These are phyloP conservation scores for Psittacula derbiana DNA, from an alignment of 2,797 vertebrate genomes.

Conservation along the genomic window DNA sequence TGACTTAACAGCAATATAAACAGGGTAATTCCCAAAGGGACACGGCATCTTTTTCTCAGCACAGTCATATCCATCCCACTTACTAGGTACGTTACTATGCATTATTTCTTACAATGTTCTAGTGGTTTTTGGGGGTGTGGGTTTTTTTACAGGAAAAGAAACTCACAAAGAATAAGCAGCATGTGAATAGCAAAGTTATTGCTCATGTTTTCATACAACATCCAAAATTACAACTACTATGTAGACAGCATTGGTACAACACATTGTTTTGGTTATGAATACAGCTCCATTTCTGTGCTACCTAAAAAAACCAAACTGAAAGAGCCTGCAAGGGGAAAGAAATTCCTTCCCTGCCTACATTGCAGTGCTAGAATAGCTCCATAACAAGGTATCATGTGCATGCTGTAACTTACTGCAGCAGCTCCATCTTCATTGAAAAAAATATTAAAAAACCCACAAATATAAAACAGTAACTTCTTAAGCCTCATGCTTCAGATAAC, in stretches of 20 bases:
- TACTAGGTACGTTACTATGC: neutral
- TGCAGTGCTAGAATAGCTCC: neutral
- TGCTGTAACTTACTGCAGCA: neutral
- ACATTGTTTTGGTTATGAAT: neutral
- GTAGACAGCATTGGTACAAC: neutral
- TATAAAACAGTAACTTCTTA: neutral
- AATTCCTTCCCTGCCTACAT: neutral
- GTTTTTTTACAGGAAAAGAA: neutral
- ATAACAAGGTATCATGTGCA: neutral
- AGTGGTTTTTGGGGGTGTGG: fast-evolving
- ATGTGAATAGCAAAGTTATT: neutral
- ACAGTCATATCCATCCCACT: constrained; percentile 6
- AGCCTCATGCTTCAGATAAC: neutral
- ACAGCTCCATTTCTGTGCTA: neutral
- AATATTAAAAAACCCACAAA: neutral
- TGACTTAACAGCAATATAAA: constrained; percentile 42
- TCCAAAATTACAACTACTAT: neutral
- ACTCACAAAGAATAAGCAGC: neutral
- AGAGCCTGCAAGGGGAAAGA: neutral
- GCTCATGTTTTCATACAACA: neutral
- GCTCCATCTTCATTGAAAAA: neutral
- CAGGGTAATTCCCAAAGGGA: constrained; percentile 14
- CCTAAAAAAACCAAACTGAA: neutral
- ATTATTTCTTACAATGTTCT: neutral
- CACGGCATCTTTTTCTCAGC: neutral